Evolutionary conservation across 2,113 vertebrate species (phyloP), one percentile per base, ranked within the genome.

Genomic region (Cyprinodon variegatus): DNA sequence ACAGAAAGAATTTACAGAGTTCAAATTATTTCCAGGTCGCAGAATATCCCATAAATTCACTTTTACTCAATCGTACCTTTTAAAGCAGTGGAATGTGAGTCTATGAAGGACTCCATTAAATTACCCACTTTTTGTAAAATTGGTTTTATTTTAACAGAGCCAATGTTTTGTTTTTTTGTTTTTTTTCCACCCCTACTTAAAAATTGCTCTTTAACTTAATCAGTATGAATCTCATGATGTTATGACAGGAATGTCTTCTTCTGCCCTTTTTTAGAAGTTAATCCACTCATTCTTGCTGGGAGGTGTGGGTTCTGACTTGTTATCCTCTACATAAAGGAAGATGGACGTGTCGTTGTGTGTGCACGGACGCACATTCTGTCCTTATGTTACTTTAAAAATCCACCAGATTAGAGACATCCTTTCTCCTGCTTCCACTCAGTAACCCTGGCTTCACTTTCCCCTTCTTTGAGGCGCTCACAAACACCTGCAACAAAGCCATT

Each of bases 291-390:
- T 61, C 64, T 77, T 0, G 6, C 66, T 80, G 40, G 13, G 22
- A 70, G 74, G 61, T 73, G 80, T 76, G 68, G 66, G 77, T 84
- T 68, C 63, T 57, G 7, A 0, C 62, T 36, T 69, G 71, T 85
- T 75, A 60, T 65, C 11, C 61, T 69, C 64, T 60, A 61, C 59
- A 4, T 68, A 40, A 68, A 82, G 79, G 79, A 77, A 81, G 81
- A 77, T 61, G 22, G 79, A 70, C 69, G 53, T 78, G 46, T 74
- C 73, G 65, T 70, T 79, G 38, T 66, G 61, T 62, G 50, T n/a
- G 8, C 17, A n/a, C 2, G 2, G 50, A n/a, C 9, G 6, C 8
- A 36, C 40, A 29, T 64, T 65, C 4, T 36, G 65, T 63, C 50
- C 59, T 70, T n/a, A 41, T 15, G 29, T 62, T 36, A 20, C 62